These are phyloP conservation scores for Platycheirus albimanus DNA, from an alignment of 2,888 invertebrate species.

Conservation along the genomic window DNA sequence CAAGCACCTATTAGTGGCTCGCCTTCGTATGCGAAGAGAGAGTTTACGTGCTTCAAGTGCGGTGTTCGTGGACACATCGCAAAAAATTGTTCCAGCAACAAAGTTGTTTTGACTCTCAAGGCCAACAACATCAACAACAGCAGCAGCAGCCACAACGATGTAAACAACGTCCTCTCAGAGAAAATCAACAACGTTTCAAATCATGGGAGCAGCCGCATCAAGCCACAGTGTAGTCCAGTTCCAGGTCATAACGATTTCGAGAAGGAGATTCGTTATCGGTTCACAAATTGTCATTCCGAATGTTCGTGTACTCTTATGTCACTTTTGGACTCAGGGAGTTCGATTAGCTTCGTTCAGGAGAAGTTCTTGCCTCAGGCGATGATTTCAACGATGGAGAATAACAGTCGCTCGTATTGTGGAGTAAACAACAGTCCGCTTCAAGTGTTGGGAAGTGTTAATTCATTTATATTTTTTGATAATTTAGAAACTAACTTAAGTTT, in stretches of 20 bases:
- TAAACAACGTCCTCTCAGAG: constrained; percentile 17
- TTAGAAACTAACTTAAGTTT: too few species aligned
- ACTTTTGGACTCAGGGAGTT: constrained; percentile 48
- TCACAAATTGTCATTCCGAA: constrained; percentile 24
- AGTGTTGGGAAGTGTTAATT: constrained; percentile 21
- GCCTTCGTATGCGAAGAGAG: constrained; percentile 31
- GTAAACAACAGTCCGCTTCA: constrained; percentile 52
- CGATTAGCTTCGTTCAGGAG: constrained; percentile 48
- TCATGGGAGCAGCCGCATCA: not conserved
- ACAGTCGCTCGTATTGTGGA: constrained; percentile 39
- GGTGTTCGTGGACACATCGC: constrained; percentile 44
- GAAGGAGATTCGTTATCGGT: constrained; percentile 21
- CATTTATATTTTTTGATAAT: too few species aligned
- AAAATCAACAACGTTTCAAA: constrained; percentile 19
- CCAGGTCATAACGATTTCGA: constrained; percentile 13
- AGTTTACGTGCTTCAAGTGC: constrained; percentile 53
- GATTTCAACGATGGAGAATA: constrained; percentile 18
- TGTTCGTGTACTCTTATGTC: constrained; percentile 32
- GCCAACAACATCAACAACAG: constrained; percentile 10
- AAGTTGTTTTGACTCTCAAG: constrained; percentile 30
- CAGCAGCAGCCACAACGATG: constrained; percentile 12
- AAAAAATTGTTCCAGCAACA: constrained; percentile 40
- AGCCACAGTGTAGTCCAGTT: constrained; percentile 8
- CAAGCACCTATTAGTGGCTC: constrained; percentile 21
- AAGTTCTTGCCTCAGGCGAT: constrained; percentile 39